A percentile compares a stretch with the other conserved stretches of the same genome.
phyloP scores from a whole-genome alignment of 2,113 vertebrate species.

The Eclectus roratus region DNA sequence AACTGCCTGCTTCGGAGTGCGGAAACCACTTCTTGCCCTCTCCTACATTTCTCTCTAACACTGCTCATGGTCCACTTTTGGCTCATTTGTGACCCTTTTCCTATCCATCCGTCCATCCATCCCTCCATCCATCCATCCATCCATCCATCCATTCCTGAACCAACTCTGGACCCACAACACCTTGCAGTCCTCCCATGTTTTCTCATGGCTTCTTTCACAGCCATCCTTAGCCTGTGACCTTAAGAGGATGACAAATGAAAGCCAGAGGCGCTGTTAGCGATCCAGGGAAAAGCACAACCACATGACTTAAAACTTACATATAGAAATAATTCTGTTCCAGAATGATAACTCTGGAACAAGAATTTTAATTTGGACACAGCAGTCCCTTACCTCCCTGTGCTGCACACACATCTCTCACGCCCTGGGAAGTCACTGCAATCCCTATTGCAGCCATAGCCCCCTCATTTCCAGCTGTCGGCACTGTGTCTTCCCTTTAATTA shows the following conservation, averaged over 20 bases:
- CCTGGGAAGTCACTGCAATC: background rate
- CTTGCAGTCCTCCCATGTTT: background rate
- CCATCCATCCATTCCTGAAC: background rate
- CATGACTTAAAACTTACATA: background rate
- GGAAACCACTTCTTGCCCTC: background rate
- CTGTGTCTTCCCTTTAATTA: background rate
- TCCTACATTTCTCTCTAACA: background rate
- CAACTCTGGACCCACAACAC: background rate
- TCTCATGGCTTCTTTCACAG: background rate
- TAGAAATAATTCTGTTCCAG: background rate
- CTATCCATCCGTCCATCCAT: background rate
- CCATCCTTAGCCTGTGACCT: background rate
- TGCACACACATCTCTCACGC: rapidly evolving
- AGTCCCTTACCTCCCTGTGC: background rate
- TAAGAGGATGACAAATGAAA: background rate
- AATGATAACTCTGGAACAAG: background rate
- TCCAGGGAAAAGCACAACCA: background rate
- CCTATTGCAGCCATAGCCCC: background rate
- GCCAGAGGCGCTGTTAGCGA: background rate
- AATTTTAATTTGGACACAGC: background rate
- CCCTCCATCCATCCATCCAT: too few species aligned
- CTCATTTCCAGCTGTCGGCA: background rate
- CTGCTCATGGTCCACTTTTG: background rate
- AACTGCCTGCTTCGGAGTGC: background rate
- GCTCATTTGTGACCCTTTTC: background rate